phyloP scores from a whole-genome alignment of 2,113 vertebrate species.

The Mungos mungo region DNA sequence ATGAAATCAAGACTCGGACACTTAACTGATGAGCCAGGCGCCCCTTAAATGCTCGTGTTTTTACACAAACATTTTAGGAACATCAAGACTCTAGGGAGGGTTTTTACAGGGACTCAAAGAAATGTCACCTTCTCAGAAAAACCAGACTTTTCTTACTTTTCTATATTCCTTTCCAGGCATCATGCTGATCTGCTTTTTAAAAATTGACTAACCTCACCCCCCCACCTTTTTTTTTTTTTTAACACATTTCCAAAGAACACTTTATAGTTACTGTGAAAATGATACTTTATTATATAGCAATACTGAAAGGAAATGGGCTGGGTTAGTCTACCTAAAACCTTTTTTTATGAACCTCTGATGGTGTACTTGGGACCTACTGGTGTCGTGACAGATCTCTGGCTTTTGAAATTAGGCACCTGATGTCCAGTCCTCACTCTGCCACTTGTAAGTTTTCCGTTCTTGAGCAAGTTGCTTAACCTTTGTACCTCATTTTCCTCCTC shows the following conservation, averaged over 20 bases:
- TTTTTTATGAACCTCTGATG: neutral
- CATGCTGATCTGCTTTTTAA: neutral
- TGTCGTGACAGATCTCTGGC: neutral
- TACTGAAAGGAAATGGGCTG: neutral
- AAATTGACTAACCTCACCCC: neutral
- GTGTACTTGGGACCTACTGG: neutral
- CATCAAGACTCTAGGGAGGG: neutral
- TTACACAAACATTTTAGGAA: neutral
- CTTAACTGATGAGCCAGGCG: too few relatives aligned
- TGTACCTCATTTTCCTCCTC: neutral
- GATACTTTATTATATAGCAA: neutral
- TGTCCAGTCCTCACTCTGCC: neutral
- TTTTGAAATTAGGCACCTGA: neutral
- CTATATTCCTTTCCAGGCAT: neutral
- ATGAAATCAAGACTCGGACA: too few relatives aligned
- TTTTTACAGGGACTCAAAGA: neutral
- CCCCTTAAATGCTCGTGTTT: neutral
- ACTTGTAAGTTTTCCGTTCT: neutral
- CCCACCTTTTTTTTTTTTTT: neutral
- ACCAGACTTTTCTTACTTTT: neutral
- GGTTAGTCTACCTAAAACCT: neutral
- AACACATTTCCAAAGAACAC: neutral
- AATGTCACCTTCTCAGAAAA: constrained; percentile 13
- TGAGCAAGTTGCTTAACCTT: neutral
- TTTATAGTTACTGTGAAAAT: neutral